These are phyloP conservation scores for Caenorhabditis latens DNA, from an alignment of 1,140 invertebrate species.

Conservation along the genomic window DNA sequence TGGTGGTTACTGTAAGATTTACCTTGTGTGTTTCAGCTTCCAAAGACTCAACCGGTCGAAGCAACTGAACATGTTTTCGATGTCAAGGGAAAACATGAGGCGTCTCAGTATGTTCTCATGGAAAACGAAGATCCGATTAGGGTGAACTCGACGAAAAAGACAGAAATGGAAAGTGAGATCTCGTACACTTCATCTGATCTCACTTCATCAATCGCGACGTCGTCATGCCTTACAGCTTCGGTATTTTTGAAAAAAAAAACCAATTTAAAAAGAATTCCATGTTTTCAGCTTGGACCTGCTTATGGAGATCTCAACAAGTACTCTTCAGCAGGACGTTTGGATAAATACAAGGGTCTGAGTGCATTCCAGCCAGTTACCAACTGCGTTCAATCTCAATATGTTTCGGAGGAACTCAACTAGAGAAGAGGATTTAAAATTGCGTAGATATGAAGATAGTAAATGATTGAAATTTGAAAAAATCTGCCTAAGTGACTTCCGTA, in stretches of 20 bases:
- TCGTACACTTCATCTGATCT: constrained; percentile 7
- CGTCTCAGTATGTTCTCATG: constrained; percentile 14
- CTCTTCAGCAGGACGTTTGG: not conserved
- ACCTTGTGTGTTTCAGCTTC: not conserved
- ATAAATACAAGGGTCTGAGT: constrained; percentile 26
- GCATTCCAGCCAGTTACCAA: constrained; percentile 40
- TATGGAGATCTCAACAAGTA: not conserved
- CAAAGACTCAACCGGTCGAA: not conserved
- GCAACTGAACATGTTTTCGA: constrained; percentile 13
- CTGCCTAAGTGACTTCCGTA: too few species aligned
- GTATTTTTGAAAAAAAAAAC: not conserved
- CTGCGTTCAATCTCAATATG: not conserved
- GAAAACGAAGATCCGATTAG: not conserved
- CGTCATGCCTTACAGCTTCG: not conserved
- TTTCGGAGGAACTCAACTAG: not conserved
- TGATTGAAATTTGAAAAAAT: too few species aligned
- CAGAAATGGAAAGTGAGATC: not conserved
- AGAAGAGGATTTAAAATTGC: not conserved
- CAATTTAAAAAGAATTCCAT: not conserved
- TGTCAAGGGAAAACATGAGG: not conserved
- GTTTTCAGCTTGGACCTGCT: constrained; percentile 6
- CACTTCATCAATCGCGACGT: not conserved
- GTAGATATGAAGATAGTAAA: too few species aligned
- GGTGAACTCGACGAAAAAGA: not conserved
- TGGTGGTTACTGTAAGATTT: too few species aligned